Conservation (phyloP, 2,113 vertebrate species). For the Tyto alba region DNA sequence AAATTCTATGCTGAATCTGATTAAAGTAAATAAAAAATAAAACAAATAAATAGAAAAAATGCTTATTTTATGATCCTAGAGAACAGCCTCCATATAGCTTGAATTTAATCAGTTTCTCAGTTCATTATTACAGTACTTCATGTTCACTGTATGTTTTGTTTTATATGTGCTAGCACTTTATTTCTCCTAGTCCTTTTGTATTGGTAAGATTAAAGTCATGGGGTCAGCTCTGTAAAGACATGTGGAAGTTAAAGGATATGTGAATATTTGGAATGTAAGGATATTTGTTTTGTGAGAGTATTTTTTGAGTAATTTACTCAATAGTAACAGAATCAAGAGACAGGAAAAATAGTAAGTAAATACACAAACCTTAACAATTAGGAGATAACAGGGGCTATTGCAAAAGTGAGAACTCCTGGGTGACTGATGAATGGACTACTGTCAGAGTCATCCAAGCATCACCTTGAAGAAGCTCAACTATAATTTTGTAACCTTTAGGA, state of each 20-base stretch:
- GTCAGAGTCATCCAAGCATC: accelerated
- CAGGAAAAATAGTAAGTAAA: background rate
- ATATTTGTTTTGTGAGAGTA: background rate
- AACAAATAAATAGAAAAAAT: background rate
- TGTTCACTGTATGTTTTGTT: background rate
- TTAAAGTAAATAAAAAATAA: background rate
- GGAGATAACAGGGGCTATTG: background rate
- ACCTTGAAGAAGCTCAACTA: background rate
- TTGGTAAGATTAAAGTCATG: background rate
- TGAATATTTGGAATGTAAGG: background rate
- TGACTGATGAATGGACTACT: too few species aligned
- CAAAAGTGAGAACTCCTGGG: background rate
- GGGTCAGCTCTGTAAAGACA: background rate
- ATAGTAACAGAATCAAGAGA: background rate
- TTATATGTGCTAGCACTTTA: background rate
- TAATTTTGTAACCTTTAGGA: background rate
- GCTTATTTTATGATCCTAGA: background rate
- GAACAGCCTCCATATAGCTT: background rate
- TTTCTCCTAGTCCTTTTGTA: background rate
- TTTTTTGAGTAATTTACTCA: background rate
- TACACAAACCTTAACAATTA: background rate
- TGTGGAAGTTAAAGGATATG: background rate
- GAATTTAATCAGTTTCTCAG: background rate
- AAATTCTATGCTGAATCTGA: background rate
- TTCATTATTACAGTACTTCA: background rate